Evolutionary conservation across 1,140 invertebrate species (phyloP), one percentile per base, ranked within the genome.

Genomic region (Matsumurasca onukii): DNA sequence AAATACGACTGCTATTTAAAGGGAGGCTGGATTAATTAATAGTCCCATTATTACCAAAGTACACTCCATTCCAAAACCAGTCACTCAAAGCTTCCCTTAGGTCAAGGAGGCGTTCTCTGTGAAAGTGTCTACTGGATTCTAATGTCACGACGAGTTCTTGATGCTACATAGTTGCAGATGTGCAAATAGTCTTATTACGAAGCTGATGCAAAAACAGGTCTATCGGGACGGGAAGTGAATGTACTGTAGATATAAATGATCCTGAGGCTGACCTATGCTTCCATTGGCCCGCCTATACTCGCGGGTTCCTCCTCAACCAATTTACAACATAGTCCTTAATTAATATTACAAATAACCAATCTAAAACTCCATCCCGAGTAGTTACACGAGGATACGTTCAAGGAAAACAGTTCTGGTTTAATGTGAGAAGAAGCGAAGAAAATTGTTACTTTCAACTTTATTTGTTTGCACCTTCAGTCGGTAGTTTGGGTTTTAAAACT

Each of bases 281-380:
- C 55, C 17, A 52, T 22, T 59, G 25, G 3, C 24, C 61, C 34
- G 31, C 24, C 62, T 45, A 27, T 45, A 65, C 24, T 13, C 34
- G 12, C 24, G 25, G 24, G 55, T 27, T 48, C 62, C 62, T 65
- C 62, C 62, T 15, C 34, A 5, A 45, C 31, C 62, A 45, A 65
- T 65, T 65, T 65, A 65, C 39, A 65, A 65, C 62, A 45, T 45
- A 13, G 39, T n/a, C 20, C 62, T 65, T 65, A 39, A 65, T 65
- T 65, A 65, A 65, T 65, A 65, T 65, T 65, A 65, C 62, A 65
- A 65, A 65, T 65, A 65, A 39, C 31, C 62, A 39, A 65, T 45
- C 62, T 65, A 25, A 59, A 59, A 12, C 25, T n/a, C 15, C 55
- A 3, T 22, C 55, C 24, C 55, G 24, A 51, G n/a, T n/a, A n/a